Base-by-base conservation (phyloP, 2,113 vertebrate genomes). In the Anolis carolinensis region DNA sequence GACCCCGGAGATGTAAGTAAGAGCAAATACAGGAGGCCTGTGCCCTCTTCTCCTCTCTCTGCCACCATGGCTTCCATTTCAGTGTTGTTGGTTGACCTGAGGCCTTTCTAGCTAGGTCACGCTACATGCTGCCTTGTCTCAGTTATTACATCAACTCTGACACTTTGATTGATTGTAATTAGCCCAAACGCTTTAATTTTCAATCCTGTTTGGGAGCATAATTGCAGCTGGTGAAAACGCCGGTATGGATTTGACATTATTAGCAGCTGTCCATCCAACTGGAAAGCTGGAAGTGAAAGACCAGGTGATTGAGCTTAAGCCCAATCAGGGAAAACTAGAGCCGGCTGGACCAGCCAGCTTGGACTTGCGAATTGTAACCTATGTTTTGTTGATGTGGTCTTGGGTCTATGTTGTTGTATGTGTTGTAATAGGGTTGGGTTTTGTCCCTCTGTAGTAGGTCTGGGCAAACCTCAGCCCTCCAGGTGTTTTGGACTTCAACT, bases 1-100 rank as follows among this genome's bases (percentile, higher is more conserved):
- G 96, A 98, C 98, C 79, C 98, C 98, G 85, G 98, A 99, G 95
- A 99, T 99, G 98, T 99, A 90, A 98, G 98, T 95, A 44, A 71
- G 65, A 79, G 2, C 5, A 0, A 32, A 2, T 13, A 23, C n/a
- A n/a, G 75, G 9, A 55, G 50, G 4, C 0, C 0, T 44, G 0
- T 16, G 0, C 0, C 0, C 1, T n/a, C 1, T 0, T 27, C 0
- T 27, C 0, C 1, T 8, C 55, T 55, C 25, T 27, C 48, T 10
- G n/a, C 30, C 48, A 4, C 16, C 23, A n/a, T 27, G 7, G 32
- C 2, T 14, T 27, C 23, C 2, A 9, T 25, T 72, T 55, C 11
- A 27, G 55, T n/a, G 20, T 16, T 9, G 0, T 27, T 2, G 27
- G 9, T 34, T 72, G 13, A 9, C 27, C 13, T 13, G 21, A n/a